A percentile compares a stretch with the other conserved stretches of the same genome.
Conservation (phyloP, 1,140 invertebrate species). For the Doryteuthis pealeii region DNA sequence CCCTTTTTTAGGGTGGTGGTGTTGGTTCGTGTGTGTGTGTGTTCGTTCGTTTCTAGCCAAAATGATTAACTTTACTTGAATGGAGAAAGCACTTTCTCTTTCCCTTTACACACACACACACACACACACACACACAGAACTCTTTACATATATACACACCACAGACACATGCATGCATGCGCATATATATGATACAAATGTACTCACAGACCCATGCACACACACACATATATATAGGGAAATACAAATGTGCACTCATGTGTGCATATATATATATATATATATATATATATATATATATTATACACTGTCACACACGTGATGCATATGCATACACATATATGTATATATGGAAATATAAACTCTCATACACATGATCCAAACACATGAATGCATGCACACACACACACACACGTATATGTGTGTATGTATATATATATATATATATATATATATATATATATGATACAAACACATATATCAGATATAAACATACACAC, state of each 20-base stretch:
- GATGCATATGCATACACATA: too few relatives aligned
- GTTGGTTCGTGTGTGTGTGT: not conserved
- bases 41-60: not conserved
- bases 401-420: too few relatives aligned
- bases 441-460: too few relatives aligned
- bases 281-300: not conserved
- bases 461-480: too few relatives aligned
- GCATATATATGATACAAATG: not conserved
- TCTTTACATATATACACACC: not conserved
- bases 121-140: not conserved
- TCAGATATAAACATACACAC: too few relatives aligned
- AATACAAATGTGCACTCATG: not conserved
- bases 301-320: too few relatives aligned
- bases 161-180: not conserved
- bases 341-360: too few relatives aligned
- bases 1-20: not conserved
- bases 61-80: not conserved
- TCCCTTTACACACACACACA: not conserved
- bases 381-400: too few relatives aligned
- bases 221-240: not conserved
- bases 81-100: not conserved
- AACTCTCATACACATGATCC: too few relatives aligned
- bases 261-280: not conserved
- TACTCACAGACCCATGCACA: not conserved
- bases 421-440: too few relatives aligned